These are phyloP conservation scores for Acipenser transmontanus DNA, from an alignment of 2,797 vertebrate genomes.

Conservation along the genomic window DNA sequence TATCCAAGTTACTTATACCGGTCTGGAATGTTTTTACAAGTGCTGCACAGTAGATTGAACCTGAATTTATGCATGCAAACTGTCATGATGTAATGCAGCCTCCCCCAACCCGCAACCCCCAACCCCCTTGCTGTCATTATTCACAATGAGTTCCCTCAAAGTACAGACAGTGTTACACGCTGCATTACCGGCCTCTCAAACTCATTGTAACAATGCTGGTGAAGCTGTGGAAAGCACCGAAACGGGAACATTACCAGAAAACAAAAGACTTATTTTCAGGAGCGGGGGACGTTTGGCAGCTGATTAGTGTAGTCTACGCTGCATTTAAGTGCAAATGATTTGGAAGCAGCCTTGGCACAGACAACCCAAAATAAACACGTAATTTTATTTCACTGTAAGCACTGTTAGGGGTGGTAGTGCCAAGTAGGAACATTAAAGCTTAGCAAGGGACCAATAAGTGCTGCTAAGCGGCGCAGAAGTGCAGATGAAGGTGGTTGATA, in stretches of 20 bases:
- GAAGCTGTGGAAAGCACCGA: slow-evolving; percentile 26
- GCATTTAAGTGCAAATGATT: slow-evolving; percentile 72
- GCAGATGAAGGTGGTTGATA: slow-evolving; percentile 62
- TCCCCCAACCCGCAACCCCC: slow-evolving; percentile 24
- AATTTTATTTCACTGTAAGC: slow-evolving; percentile 64
- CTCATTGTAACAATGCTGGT: slow-evolving; percentile 5
- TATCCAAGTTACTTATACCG: background rate
- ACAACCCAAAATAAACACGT: slow-evolving; percentile 61
- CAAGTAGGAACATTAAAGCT: slow-evolving; percentile 59
- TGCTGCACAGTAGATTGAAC: background rate
- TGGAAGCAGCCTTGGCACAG: slow-evolving; percentile 59
- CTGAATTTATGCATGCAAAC: background rate
- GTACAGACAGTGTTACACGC: too few relatives aligned
- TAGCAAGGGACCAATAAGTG: slow-evolving; percentile 60
- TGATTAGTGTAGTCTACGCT: slow-evolving; percentile 55
- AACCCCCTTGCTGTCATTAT: slow-evolving; percentile 28
- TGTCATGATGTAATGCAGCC: slow-evolving; percentile 36
- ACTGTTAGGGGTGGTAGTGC: slow-evolving; percentile 58
- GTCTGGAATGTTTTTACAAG: background rate
- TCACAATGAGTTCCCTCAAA: slow-evolving; percentile 26
- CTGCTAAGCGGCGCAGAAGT: slow-evolving; percentile 52
- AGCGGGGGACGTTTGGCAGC: background rate
- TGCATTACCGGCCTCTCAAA: background rate
- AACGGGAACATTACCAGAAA: slow-evolving; percentile 21
- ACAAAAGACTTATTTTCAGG: slow-evolving; percentile 25